phyloP scores from a whole-genome alignment of 2,797 vertebrate species.

The Phalanger gymnotis region DNA sequence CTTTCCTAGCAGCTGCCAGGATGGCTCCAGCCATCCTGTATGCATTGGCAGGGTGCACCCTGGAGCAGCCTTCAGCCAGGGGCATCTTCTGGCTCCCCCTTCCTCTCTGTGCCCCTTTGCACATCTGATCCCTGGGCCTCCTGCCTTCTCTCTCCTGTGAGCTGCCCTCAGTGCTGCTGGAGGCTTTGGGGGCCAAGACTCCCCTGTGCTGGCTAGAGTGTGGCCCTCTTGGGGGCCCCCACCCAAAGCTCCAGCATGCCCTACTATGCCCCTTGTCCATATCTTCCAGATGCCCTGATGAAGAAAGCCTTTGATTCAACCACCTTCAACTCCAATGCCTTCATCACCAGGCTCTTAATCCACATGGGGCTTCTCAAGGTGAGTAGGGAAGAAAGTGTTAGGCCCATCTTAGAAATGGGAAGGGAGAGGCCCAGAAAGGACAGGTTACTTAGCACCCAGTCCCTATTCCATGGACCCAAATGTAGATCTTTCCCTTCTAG shows the following conservation, averaged over 20 bases:
- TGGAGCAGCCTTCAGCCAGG: not conserved
- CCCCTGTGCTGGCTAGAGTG: not conserved
- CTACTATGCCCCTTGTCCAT: not conserved
- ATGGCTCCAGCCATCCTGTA: too few relatives aligned
- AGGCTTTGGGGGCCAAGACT: not conserved
- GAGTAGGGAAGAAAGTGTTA: slow-evolving; percentile 43
- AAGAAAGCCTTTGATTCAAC: slow-evolving; percentile 90
- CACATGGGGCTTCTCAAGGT: slow-evolving; percentile 97
- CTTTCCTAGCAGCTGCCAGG: not conserved
- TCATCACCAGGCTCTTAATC: slow-evolving; percentile 92
- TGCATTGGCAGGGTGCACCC: too few relatives aligned
- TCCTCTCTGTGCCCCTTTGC: not conserved
- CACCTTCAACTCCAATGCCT: slow-evolving; percentile 90
- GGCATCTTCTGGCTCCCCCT: not conserved
- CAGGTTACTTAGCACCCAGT: too few relatives aligned
- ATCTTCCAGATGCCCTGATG: slow-evolving; percentile 90
- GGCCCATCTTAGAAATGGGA: not conserved
- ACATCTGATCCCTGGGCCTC: not conserved
- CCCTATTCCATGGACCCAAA: too few relatives aligned
- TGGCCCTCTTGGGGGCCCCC: too few relatives aligned
- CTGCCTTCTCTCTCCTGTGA: too few relatives aligned
- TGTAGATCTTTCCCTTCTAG: accelerated
- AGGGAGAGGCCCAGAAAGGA: not conserved
- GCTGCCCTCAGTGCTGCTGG: not conserved
- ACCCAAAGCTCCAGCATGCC: not conserved